Base-by-base conservation (phyloP, 2,797 vertebrate species). In the Emydoidea blandingii region DNA sequence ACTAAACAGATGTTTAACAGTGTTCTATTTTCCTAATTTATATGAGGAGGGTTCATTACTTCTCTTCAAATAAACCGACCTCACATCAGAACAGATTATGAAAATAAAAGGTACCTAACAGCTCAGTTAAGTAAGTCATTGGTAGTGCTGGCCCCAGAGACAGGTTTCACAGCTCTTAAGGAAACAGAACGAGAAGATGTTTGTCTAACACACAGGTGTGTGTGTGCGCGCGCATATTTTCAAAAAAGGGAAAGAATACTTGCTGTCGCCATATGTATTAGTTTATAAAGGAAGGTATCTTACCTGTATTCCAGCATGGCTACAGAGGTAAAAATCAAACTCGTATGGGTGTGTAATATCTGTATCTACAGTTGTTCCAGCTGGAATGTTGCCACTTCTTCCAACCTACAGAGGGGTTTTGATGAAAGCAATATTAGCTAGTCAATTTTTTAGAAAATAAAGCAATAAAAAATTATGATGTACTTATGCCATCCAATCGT, bases 241-340 rank as follows among this genome's bases (percentile, higher is more conserved):
- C 37, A n/a, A 83, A 14, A 59, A 83, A 87, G 8, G 12, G 34
- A 84, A 49, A 21, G 74, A 47, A 16, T 25, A 31, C 27, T 78
- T 78, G 44, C 74, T 49, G 27, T 49, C 49, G 15, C 15, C 41
- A 47, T 18, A 5, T 78, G 25, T 49, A 78, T 78, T 78, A 8
- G 50, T 49, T 83, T 84, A 78, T 59, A 88, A 10, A 90, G 79
- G 53, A 56, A 86, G 8, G 34, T 54, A 83, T 23, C 85, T 4
- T 97, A 99, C 99, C 99, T 99, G 99, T 99, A 99, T 99, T 98
- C 99, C 99, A 98, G 99, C 99, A 95, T 99, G 99, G 98, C 99
- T 99, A 98, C 99, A 99, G 98, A 99, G 99, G 98, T 99, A 99
- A 99, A 99, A 99, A 98, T 99, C 99, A 98, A 99, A 99, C 98